phyloP scores from a whole-genome alignment of 30 jellyfish, hydroid and myxozoan genomes.

The Aurelia coerulea region DNA sequence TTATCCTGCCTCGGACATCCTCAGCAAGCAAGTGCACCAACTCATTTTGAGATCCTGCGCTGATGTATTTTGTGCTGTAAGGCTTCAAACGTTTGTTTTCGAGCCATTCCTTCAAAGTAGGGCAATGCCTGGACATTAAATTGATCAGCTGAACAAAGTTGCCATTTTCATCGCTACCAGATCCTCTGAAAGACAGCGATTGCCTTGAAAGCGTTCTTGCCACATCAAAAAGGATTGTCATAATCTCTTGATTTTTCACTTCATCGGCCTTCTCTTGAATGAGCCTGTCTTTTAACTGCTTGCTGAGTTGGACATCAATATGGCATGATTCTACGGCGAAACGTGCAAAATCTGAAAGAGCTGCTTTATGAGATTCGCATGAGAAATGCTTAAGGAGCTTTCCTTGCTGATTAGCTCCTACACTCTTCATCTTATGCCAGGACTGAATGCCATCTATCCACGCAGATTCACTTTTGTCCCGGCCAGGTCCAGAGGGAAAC shows the following conservation, averaged over 20 bases:
- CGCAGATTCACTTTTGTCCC: slow-evolving; percentile 48
- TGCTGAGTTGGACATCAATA: slow-evolving; percentile 9
- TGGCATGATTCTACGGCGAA: slow-evolving; percentile 25
- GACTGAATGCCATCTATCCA: slow-evolving; percentile 38
- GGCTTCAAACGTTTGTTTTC: no score
- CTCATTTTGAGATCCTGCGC: no score
- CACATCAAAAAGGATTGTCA: slow-evolving; percentile 23
- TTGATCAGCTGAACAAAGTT: slow-evolving; percentile 11
- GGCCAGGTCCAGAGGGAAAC: slow-evolving; percentile 62
- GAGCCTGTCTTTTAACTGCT: not conserved
- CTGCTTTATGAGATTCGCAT: slow-evolving; percentile 59
- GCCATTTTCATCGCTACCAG: slow-evolving; percentile 35
- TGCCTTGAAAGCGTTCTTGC: slow-evolving; percentile 59
- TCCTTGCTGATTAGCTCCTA: slow-evolving; percentile 33
- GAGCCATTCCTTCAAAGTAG: no score
- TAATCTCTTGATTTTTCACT: slow-evolving; percentile 5
- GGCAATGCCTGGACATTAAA: no score
- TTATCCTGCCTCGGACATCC: slow-evolving; percentile 23
- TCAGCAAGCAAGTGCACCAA: no score
- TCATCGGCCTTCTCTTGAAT: slow-evolving; percentile 67
- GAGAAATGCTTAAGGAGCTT: slow-evolving; percentile 43
- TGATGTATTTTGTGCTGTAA: no score
- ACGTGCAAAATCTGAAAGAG: slow-evolving; percentile 47
- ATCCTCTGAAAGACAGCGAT: slow-evolving; percentile 43
- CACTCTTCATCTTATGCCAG: slow-evolving; percentile 58